These are phyloP conservation scores for Oryzias javanicus DNA, from an alignment of 2,113 vertebrate genomes.

Conservation along the genomic window DNA sequence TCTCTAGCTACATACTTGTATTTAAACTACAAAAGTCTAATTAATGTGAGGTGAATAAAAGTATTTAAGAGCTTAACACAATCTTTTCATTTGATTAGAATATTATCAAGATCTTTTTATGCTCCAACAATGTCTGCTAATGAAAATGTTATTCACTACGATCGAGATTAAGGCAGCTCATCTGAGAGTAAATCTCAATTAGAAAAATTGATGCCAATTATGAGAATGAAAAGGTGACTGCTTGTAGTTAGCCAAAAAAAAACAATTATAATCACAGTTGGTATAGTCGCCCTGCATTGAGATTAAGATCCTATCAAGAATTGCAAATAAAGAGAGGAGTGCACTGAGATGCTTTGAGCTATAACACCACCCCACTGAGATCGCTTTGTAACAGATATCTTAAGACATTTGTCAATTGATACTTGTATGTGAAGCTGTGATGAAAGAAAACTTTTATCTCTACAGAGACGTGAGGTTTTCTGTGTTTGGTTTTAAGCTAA, in stretches of 20 bases:
- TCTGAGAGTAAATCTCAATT: conserved; percentile 9
- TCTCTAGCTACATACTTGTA: conserved; percentile 2
- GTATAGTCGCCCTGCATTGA: conserved; percentile 11
- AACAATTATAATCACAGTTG: neutral
- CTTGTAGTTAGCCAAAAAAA: neutral
- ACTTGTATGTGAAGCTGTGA: no score
- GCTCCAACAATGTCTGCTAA: conserved; percentile 22
- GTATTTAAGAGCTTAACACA: conserved; percentile 29
- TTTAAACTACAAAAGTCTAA: conserved; percentile 20
- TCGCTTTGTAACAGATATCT: no score
- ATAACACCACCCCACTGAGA: no score
- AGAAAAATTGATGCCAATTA: conserved; percentile 7
- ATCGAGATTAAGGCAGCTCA: conserved; percentile 5
- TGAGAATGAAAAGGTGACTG: conserved; percentile 6
- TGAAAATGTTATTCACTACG: conserved; percentile 30
- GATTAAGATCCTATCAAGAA: neutral
- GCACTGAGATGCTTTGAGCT: no score
- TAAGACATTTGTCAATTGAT: no score
- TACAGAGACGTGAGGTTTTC: no score
- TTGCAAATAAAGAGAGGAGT: neutral
- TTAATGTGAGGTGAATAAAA: conserved; percentile 20
- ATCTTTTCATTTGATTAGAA: conserved; percentile 33
- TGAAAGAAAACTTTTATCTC: no score
- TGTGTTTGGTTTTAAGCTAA: no score
- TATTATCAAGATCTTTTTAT: conserved; percentile 16